Base-by-base conservation (phyloP, 2,888 invertebrate species). In the Octodonta nipae region DNA sequence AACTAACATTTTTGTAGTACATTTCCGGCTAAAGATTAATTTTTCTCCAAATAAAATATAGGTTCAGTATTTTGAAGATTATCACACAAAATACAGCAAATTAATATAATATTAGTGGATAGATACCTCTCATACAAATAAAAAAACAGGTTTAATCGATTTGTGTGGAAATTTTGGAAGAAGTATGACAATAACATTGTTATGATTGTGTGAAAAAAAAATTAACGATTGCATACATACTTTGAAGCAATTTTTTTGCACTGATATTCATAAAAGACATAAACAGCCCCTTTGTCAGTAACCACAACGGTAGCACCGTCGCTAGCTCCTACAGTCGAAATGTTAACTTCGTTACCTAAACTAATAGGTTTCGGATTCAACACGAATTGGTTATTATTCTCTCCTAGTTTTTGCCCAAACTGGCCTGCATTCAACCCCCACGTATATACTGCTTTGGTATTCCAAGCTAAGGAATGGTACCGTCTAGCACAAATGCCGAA, bases 361-460 rank as follows among this genome's bases (percentile, higher is more conserved):
- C 66, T 58, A 8, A 71, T 70, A 45, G 58, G 46, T 52, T 66
- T 72, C 1, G 73, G 73, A 1, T 55, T 43, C 1, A 62, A 38
- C 1, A 73, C 41, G 32, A 54, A 53, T 32, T 54, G 54, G 8
- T 68, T 67, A 10, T 42, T 45, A 2, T 28, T n/a, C 4, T 22
- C 22, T 4, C 10, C 11, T 11, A 22, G n/a, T 4, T 63, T 63
- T 42, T 79, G 79, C 2, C 85, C 86, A 47, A 88, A 61, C 52
- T 89, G 88, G 0, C 89, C 89, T 31, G 74, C 69, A 63, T 89
- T 85, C 3, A 73, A 64, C 2, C 89, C 89, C 78, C 83, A 88
- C 0, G 82, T 78, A 56, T 74, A 85, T 1, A 86, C 59, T 1
- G 66, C 67, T 15, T 66, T 57, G 1, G 58, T 36, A 55, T 73